Percentiles rank a stretch among this genome's conserved stretches.
Conservation (phyloP, 1,140 invertebrate genomes). For the Trichoplusia ni region DNA sequence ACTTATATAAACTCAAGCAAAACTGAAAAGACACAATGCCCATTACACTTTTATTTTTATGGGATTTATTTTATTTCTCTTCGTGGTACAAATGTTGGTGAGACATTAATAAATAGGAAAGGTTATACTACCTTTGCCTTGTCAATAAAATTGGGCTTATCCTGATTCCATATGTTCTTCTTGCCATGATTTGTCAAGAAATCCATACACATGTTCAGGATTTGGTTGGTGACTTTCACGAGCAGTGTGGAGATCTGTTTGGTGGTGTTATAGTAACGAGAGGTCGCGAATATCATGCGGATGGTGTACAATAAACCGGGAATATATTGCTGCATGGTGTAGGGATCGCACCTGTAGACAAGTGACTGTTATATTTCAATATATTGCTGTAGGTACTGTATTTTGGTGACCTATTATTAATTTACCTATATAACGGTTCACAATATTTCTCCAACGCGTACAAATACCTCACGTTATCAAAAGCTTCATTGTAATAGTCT, state of each 20-base stretch:
- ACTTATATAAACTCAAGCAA: slow-evolving; percentile 84
- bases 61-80: too few species aligned
- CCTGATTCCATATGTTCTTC: slow-evolving; percentile 87
- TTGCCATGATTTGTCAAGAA: slow-evolving; percentile 86
- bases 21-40: slow-evolving; percentile 67
- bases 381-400: neutral
- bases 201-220: slow-evolving; percentile 86
- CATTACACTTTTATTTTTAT: neutral
- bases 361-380: neutral
- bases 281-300: slow-evolving; percentile 91
- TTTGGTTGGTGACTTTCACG: slow-evolving; percentile 91
- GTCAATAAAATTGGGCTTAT: slow-evolving; percentile 83
- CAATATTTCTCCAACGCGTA: slow-evolving; percentile 93
- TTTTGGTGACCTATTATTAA: neutral
- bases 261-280: slow-evolving; percentile 91
- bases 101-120: neutral
- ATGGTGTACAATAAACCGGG: slow-evolving; percentile 88
- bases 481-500: slow-evolving; percentile 90
- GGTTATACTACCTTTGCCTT: slow-evolving; percentile 86
- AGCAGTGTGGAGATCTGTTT: slow-evolving; percentile 89
- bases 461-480: slow-evolving; percentile 94
- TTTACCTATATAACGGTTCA: slow-evolving; percentile 89
- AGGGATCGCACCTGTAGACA: slow-evolving; percentile 82
- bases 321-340: slow-evolving; percentile 86
- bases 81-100: too few species aligned